Conservation (phyloP, 2,797 vertebrate species). For the Pristis pectinata region DNA sequence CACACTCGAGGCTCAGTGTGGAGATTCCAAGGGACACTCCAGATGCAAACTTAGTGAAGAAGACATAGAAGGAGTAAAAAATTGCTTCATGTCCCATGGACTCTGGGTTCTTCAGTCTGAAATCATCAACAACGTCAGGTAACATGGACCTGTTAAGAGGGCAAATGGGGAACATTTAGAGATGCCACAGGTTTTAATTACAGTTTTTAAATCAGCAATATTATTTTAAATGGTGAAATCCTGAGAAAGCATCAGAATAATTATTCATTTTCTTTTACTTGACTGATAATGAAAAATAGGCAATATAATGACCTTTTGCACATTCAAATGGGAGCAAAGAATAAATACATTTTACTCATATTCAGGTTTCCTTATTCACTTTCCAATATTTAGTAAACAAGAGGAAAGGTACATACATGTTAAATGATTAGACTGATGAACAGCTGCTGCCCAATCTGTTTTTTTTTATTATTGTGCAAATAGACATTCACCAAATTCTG, state of each 20-base stretch:
- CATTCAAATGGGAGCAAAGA: too few relatives aligned
- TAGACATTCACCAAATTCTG: not conserved
- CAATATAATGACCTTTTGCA: too few relatives aligned
- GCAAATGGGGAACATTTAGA: not conserved
- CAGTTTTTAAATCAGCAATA: not conserved
- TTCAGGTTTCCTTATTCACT: not conserved
- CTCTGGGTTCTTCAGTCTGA: conserved; percentile 78
- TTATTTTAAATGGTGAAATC: not conserved
- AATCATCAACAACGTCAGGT: conserved; percentile 89
- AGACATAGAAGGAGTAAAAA: conserved; percentile 97
- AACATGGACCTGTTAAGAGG: conserved; percentile 82
- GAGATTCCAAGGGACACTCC: conserved; percentile 90
- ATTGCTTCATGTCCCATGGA: conserved; percentile 82
- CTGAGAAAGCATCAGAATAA: not conserved
- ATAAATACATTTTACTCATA: not conserved
- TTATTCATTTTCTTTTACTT: not conserved
- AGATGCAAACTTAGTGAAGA: conserved; percentile 96
- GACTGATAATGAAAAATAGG: not conserved
- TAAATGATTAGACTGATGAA: not conserved
- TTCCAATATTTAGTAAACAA: not conserved
- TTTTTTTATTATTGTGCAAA: not conserved
- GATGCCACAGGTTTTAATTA: not conserved
- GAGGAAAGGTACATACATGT: not conserved
- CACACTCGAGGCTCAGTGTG: conserved; percentile 93
- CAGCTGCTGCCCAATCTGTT: not conserved